Evolutionary conservation across 2,888 invertebrate species (phyloP).

Genomic region (Pollenia angustigena): DNA sequence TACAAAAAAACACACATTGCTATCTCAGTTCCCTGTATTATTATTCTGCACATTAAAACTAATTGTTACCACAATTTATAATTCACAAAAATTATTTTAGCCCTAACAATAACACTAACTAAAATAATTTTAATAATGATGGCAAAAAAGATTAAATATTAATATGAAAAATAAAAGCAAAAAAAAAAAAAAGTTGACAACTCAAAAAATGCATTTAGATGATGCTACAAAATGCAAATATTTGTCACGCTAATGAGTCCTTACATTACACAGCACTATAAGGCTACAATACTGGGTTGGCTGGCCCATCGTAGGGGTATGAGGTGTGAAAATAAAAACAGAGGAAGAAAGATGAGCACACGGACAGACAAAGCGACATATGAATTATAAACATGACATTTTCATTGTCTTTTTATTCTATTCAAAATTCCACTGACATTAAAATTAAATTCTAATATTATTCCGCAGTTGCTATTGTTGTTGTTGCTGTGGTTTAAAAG

Average conservation of each 20-base stretch:
- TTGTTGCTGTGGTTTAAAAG: conserved; percentile 1
- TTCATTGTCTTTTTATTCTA: conserved; percentile 45
- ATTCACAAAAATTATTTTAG: conserved; percentile 53
- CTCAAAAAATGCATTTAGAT: conserved; percentile 63
- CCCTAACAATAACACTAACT: conserved; percentile 56
- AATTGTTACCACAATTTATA: conserved; percentile 66
- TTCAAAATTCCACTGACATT: conserved; percentile 51
- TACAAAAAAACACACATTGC: not conserved
- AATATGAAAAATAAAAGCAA: conserved; percentile 55
- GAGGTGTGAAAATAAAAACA: conserved; percentile 29
- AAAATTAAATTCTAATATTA: conserved; percentile 58
- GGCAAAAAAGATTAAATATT: conserved; percentile 67
- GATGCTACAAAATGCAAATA: conserved; percentile 68
- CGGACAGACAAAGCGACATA: conserved; percentile 35
- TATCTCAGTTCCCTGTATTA: conserved; percentile 52
- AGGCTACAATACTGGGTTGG: conserved; percentile 14
- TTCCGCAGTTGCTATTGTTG: conserved; percentile 16
- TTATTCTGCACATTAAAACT: conserved; percentile 48
- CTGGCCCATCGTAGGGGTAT: conserved; percentile 8
- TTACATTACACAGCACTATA: conserved; percentile 43
- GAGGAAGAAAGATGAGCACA: not conserved
- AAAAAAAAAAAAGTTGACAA: conserved; percentile 58
- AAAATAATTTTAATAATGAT: conserved; percentile 60
- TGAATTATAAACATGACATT: conserved; percentile 66
- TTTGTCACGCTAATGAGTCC: conserved; percentile 71